Evolutionary conservation across 2,113 vertebrate species (phyloP).

Genomic region (Theristicus caerulescens): DNA sequence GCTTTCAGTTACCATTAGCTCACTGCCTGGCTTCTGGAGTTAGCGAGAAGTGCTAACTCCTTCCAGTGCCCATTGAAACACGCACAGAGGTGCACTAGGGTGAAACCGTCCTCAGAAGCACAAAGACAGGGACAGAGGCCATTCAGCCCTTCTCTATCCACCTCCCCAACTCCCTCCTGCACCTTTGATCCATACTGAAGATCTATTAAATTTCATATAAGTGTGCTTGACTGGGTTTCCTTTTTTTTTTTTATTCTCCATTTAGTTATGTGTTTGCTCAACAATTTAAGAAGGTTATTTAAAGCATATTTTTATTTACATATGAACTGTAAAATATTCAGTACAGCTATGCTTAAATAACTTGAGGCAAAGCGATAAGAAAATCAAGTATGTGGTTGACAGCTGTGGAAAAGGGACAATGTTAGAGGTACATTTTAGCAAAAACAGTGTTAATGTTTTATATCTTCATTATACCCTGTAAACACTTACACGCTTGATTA

Average conservation of each 20-base stretch:
- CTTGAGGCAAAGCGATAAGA: background rate
- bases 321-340: background rate
- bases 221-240: background rate
- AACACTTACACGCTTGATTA: background rate
- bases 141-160: background rate
- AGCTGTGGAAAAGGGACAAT: background rate
- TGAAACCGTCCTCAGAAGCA: background rate
- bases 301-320: background rate
- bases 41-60: background rate
- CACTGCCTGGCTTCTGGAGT: background rate
- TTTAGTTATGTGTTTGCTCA: background rate
- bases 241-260: background rate
- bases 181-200: background rate
- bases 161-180: background rate
- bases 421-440: background rate
- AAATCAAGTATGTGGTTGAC: background rate
- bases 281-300: background rate
- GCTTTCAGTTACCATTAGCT: background rate
- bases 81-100: too few species aligned
- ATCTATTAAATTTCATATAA: background rate
- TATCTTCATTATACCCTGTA: background rate
- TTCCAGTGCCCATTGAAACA: background rate
- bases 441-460: background rate
- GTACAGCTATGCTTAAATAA: background rate
- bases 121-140: background rate